phyloP scores from a whole-genome alignment of 2,113 vertebrate species.

The Herpetotheres cachinnans region DNA sequence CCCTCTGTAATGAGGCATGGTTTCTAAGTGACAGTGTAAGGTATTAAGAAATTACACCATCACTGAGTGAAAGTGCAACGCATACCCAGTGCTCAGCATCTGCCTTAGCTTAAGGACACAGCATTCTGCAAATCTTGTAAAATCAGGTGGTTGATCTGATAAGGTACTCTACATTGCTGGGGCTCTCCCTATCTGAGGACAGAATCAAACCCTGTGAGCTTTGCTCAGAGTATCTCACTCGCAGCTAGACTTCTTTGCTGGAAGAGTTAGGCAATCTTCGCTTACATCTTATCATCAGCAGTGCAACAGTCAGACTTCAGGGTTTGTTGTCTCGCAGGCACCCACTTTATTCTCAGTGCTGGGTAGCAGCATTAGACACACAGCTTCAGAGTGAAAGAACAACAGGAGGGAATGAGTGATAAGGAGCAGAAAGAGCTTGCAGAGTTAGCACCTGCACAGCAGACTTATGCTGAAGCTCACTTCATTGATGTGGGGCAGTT shows the following conservation, averaged over 20 bases:
- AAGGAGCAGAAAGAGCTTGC: slow-evolving; percentile 20
- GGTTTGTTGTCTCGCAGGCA: slow-evolving; percentile 7
- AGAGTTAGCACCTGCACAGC: slow-evolving; percentile 42
- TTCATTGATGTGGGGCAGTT: slow-evolving; percentile 49
- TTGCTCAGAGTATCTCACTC: not conserved
- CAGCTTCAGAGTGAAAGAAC: slow-evolving; percentile 29
- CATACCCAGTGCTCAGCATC: not conserved
- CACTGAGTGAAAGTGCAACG: not conserved
- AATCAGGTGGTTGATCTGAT: slow-evolving; percentile 58
- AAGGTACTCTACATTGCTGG: not conserved
- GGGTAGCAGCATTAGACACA: not conserved
- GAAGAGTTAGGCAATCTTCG: slow-evolving; percentile 32
- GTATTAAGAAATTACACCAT: not conserved
- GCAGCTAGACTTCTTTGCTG: not conserved
- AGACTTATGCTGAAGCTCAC: not conserved
- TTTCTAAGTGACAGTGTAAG: not conserved
- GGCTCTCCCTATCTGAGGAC: slow-evolving; percentile 40
- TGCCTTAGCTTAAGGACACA: slow-evolving; percentile 16
- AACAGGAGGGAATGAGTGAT: not conserved
- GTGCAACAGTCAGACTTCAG: slow-evolving; percentile 33
- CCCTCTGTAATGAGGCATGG: not conserved
- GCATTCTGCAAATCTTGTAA: slow-evolving; percentile 57
- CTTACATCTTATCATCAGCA: slow-evolving; percentile 26
- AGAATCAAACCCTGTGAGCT: slow-evolving; percentile 37
- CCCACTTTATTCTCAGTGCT: not conserved